Base-by-base conservation (phyloP, 2,113 vertebrate genomes). In the Noturus placidus region DNA sequence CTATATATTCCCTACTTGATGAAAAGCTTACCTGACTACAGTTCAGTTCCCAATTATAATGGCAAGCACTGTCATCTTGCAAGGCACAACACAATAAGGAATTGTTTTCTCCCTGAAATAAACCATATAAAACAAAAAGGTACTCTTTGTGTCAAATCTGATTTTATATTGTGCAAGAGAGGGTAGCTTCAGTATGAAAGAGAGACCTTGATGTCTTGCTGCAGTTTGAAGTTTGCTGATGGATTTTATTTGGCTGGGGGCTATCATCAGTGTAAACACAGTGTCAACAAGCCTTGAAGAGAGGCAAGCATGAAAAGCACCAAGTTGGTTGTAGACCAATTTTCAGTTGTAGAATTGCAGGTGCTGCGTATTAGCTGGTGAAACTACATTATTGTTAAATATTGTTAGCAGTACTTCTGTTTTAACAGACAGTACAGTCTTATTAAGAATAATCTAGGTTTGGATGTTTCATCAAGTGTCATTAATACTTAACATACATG, bases 251-350 rank as follows among this genome's bases (percentile, higher is more conserved):
- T 89, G 87, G 87, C 90, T 92, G 13, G 86, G 83, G 87, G 90
- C 88, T 89, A 88, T 89, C 82, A 80, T 90, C 89, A 90, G 87
- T 82, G 86, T 85, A 88, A 91, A 86, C 89, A 92, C 82, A 90
- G 61, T 74, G 54, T 86, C 86, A 90, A 87, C 50, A 90, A 85
- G 83, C 83, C 87, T 87, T 83, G 33, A 77, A 87, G 88, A 86
- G 79, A 88, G 74, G 59, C 70, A 87, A 56, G 74, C 54, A 46
- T 6, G 15, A 54, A 54, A 54, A 78, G 50, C 61, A 72, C 81
- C 63, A 57, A 86, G 35, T 84, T 69, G 14, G 69, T 52, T 87
- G 89, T n/a, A n/a, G n/a, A n/a, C n/a, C n/a, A n/a, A 82, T 86
- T 90, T 84, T 54, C 61, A 88, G 46, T 82, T 52, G 74, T 61